phyloP scores from a whole-genome alignment of 1,140 invertebrate species.

The Bombyx mandarina region DNA sequence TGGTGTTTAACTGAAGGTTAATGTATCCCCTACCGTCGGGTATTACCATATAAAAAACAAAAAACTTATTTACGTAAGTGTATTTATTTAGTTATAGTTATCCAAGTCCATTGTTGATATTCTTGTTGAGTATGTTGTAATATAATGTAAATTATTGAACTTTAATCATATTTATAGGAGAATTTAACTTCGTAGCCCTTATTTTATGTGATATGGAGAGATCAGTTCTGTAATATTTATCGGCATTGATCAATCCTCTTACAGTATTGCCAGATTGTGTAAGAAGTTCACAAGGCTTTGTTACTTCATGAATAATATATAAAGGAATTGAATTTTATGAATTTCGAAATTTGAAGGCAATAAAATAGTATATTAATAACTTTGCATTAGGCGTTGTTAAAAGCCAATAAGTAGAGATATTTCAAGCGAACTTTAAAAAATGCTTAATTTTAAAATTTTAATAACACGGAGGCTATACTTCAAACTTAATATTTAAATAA shows the following conservation, averaged over 20 bases:
- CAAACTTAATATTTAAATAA: neutral
- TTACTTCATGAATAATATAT: conserved; percentile 1
- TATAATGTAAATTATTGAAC: conserved; percentile 34
- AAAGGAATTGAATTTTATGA: neutral
- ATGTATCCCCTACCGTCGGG: conserved; percentile 20
- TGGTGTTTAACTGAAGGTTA: conserved; percentile 52
- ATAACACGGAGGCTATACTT: neutral
- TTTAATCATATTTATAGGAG: neutral
- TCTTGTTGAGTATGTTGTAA: conserved; percentile 69
- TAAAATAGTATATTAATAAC: neutral
- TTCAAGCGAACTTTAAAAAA: neutral
- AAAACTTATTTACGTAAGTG: conserved; percentile 21
- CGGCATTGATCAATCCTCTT: conserved; percentile 12
- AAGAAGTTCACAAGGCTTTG: neutral
- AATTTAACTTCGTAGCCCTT: neutral
- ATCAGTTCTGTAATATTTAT: conserved; percentile 18
- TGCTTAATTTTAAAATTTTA: neutral
- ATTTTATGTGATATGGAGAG: conserved; percentile 2
- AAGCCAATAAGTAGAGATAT: neutral
- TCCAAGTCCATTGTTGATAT: conserved; percentile 67
- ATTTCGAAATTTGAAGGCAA: neutral
- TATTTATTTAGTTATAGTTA: conserved; percentile 49
- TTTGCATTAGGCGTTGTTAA: neutral
- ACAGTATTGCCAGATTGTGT: neutral
- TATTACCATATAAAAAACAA: conserved; percentile 14